Evolutionary conservation across 1,140 invertebrate genomes (phyloP).

Genomic region (Drosophila lacteicornis): DNA sequence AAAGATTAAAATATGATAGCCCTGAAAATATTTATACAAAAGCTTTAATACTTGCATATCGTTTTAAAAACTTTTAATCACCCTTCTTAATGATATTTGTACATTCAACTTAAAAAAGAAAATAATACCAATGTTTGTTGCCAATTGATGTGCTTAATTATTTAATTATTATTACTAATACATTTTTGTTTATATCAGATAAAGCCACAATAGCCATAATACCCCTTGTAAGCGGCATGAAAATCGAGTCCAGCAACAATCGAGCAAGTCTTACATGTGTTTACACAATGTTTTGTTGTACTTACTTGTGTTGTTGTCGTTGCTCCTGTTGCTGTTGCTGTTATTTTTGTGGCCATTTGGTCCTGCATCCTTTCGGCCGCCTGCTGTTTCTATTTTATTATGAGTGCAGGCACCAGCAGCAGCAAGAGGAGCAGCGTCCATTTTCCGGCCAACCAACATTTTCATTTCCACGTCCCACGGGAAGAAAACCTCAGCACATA

Average conservation of each 20-base stretch:
- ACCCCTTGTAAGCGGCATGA: neutral
- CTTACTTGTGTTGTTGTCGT: slow-evolving; percentile 35
- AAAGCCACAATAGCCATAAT: neutral
- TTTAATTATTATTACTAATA: neutral
- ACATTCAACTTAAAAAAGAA: too few relatives aligned
- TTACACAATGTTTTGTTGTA: slow-evolving; percentile 63
- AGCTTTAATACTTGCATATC: too few relatives aligned
- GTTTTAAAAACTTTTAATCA: too few relatives aligned
- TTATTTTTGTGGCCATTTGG: slow-evolving; percentile 33
- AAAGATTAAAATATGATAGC: too few relatives aligned
- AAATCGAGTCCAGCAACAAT: slow-evolving; percentile 34
- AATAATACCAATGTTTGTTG: too few relatives aligned
- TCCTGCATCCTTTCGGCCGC: slow-evolving; percentile 39
- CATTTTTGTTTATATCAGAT: too few relatives aligned
- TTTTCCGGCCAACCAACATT: slow-evolving; percentile 21
- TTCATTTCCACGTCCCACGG: slow-evolving; percentile 32
- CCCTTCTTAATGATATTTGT: too few relatives aligned
- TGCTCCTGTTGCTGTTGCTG: slow-evolving; percentile 19
- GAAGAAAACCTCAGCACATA: slow-evolving; percentile 41
- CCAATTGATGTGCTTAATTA: too few relatives aligned
- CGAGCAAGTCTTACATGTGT: slow-evolving; percentile 70
- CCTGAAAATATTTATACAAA: too few relatives aligned
- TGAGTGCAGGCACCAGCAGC: slow-evolving; percentile 29
- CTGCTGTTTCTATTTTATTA: slow-evolving; percentile 77
- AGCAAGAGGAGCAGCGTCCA: neutral